A percentile compares a stretch with the other conserved stretches of the same genome.
Conservation (phyloP, 2,797 vertebrate genomes). For the Gephyroberyx darwinii region DNA sequence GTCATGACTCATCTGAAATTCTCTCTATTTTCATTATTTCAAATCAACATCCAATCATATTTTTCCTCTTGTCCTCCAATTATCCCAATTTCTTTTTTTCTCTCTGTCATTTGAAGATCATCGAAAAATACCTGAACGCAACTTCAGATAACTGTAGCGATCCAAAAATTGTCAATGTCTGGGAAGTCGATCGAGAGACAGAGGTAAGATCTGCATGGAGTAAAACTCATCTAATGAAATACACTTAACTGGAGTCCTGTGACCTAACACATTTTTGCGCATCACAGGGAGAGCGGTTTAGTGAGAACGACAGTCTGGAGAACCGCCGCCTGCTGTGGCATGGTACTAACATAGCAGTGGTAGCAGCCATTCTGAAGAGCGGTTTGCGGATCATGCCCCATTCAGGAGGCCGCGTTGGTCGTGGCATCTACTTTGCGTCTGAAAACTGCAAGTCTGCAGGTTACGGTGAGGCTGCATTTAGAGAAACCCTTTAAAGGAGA, state of each 20-base stretch:
- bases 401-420: slow-evolving; percentile 88
- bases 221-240: not conserved
- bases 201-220: slow-evolving; percentile 80
- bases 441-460: slow-evolving; percentile 89
- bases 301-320: slow-evolving; percentile 78
- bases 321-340: slow-evolving; percentile 93
- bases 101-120: slow-evolving; percentile 78
- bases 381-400: slow-evolving; percentile 95
- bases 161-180: slow-evolving; percentile 82
- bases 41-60: not conserved
- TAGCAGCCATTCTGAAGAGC: slow-evolving; percentile 91
- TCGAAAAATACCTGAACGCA: slow-evolving; percentile 82
- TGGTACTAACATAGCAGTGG: slow-evolving; percentile 89
- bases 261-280: not conserved
- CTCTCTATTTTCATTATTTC: not conserved
- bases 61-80: slow-evolving; percentile 4
- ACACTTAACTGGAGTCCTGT: not conserved
- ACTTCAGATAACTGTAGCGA: slow-evolving; percentile 59
- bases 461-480: slow-evolving; percentile 84
- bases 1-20: not conserved
- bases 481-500: not conserved
- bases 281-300: slow-evolving; percentile 83
- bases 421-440: slow-evolving; percentile 93
- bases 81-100: not conserved
- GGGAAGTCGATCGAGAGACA: slow-evolving; percentile 84